Conservation (phyloP, 2,888 invertebrate genomes). For the Brenthis daphne region DNA sequence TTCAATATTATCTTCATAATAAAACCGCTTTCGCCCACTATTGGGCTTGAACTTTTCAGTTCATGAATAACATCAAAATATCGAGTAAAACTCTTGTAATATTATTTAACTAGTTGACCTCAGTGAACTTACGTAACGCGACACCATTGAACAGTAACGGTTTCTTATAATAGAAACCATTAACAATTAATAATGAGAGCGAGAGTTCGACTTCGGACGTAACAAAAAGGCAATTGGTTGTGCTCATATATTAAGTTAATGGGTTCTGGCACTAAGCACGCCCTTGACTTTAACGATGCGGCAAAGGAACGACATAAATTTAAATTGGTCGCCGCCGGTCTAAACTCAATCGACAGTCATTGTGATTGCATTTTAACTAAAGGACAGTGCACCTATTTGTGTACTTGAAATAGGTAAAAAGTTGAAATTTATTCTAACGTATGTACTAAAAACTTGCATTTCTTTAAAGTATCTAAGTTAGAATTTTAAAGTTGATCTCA, state of each 20-base stretch:
- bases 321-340: slow-evolving; percentile 58
- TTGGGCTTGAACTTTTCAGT: too few relatives aligned
- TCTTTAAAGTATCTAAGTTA: too few relatives aligned
- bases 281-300: slow-evolving; percentile 70
- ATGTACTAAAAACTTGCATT: slow-evolving; percentile 17
- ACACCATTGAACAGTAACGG: slow-evolving; percentile 49
- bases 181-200: slow-evolving; percentile 51
- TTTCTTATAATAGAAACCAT: slow-evolving; percentile 57
- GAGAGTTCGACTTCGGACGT: slow-evolving; percentile 51
- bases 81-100: too few relatives aligned
- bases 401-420: slow-evolving; percentile 7
- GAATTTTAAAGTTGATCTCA: too few relatives aligned
- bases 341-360: slow-evolving; percentile 35
- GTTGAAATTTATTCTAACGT: not conserved
- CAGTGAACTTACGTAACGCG: slow-evolving; percentile 25
- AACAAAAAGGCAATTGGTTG: slow-evolving; percentile 66
- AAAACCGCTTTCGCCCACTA: too few relatives aligned
- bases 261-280: slow-evolving; percentile 62
- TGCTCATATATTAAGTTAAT: slow-evolving; percentile 72
- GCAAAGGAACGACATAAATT: slow-evolving; percentile 67
- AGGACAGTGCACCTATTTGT: slow-evolving; percentile 32
- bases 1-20: too few relatives aligned
- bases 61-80: too few relatives aligned
- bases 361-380: slow-evolving; percentile 35
- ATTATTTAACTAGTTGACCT: slow-evolving; percentile 1